phyloP scores from a whole-genome alignment of 2,888 invertebrate species.

The Diabrotica balteata region DNA sequence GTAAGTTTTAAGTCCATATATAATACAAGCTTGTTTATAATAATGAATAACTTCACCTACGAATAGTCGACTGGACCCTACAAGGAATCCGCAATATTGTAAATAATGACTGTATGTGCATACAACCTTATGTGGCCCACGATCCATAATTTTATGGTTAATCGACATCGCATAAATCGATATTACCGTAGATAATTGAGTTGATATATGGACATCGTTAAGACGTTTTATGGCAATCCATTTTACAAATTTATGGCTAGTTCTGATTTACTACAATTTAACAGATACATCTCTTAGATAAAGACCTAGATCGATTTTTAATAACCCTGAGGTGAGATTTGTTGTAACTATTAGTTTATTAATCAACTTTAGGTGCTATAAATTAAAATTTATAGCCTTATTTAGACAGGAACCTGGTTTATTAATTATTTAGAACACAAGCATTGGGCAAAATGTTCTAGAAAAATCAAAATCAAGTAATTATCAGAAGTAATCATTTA shows the following conservation, averaged over 20 bases:
- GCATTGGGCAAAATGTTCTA: too few species aligned
- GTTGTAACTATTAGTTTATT: too few species aligned
- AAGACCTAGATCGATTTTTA: too few species aligned
- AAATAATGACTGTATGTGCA: background rate
- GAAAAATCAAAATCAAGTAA: too few species aligned
- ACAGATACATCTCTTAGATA: too few species aligned
- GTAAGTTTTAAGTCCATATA: too few species aligned
- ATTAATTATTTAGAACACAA: too few species aligned
- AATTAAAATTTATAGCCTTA: too few species aligned
- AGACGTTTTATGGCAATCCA: background rate
- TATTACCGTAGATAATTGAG: slow-evolving; percentile 1
- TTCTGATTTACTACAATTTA: background rate
- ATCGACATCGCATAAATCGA: slow-evolving; percentile 2
- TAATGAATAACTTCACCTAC: background rate
- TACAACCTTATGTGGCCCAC: slow-evolving; percentile 1
- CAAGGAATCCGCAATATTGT: background rate
- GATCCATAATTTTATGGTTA: background rate
- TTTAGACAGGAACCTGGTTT: too few species aligned
- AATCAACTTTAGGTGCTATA: too few species aligned
- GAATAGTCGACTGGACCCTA: background rate
- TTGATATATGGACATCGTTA: background rate
- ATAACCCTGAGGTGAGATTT: too few species aligned
- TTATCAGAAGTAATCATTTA: too few species aligned
- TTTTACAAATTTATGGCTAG: background rate
- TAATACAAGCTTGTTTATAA: background rate